Conservation (phyloP, 2,113 vertebrate genomes). For the Alligator mississippiensis region DNA sequence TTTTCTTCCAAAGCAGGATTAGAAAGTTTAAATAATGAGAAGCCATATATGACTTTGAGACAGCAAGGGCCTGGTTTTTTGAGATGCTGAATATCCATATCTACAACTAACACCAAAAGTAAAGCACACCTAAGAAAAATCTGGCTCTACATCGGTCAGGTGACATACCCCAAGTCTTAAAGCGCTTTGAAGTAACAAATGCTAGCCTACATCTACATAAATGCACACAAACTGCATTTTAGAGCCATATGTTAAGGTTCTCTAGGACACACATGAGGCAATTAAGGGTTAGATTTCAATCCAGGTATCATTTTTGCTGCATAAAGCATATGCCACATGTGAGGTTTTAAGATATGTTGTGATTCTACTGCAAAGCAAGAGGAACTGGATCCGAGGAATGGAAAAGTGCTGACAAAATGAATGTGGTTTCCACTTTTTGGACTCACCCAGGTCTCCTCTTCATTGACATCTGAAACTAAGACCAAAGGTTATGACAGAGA, state of each 20-base stretch:
- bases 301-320: background rate
- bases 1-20: background rate
- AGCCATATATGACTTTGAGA: background rate
- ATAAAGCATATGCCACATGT: background rate
- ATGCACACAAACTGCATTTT: background rate
- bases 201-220: no score
- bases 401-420: background rate
- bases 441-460: background rate
- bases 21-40: background rate
- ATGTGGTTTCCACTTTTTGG: background rate
- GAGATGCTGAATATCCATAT: background rate
- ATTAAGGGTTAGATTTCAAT: background rate
- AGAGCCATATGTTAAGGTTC: background rate
- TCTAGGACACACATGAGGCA: background rate
- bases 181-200: background rate
- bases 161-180: background rate
- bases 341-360: background rate
- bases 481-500: background rate
- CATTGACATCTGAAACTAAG: background rate
- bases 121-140: background rate
- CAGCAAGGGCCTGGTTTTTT: background rate
- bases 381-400: background rate
- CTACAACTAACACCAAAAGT: background rate
- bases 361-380: no score
- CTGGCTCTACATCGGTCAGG: background rate